Conservation (phyloP, 1,140 invertebrate species). For the Hylaeus anthracinus region DNA sequence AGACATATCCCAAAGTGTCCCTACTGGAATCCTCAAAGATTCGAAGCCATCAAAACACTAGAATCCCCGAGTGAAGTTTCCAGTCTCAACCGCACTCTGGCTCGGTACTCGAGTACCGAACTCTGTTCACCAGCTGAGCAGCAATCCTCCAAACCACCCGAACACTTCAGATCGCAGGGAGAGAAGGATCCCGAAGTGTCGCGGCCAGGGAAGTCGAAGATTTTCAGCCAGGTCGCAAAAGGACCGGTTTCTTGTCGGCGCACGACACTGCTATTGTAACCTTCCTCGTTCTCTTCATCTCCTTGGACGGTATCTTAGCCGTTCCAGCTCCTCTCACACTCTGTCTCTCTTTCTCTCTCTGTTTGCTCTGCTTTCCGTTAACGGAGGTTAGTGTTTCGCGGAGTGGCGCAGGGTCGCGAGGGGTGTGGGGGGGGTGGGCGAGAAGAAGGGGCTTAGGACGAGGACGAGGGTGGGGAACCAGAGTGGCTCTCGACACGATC, state of each 20-base stretch:
- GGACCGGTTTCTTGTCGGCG: slow-evolving; percentile 38
- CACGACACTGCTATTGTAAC: slow-evolving; percentile 37
- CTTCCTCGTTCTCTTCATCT: slow-evolving; percentile 41
- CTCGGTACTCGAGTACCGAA: background rate
- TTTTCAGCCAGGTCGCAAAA: slow-evolving; percentile 27
- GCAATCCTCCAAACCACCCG: too few relatives aligned
- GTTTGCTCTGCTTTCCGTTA: slow-evolving; percentile 45
- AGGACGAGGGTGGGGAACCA: slow-evolving; percentile 27
- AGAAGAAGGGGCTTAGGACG: background rate
- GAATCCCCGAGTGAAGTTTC: too few relatives aligned
- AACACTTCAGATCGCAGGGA: background rate
- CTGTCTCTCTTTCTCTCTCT: background rate
- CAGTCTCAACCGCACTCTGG: too few relatives aligned
- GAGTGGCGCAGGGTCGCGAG: background rate
- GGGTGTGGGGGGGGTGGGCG: background rate
- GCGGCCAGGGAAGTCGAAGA: slow-evolving; percentile 7
- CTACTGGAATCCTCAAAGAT: too few relatives aligned
- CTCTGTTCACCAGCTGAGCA: too few relatives aligned
- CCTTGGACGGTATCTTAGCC: slow-evolving; percentile 22
- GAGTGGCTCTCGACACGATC: slow-evolving; percentile 67
- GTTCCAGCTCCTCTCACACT: background rate
- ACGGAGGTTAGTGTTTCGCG: slow-evolving; percentile 18
- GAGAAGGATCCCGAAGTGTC: slow-evolving; percentile 20
- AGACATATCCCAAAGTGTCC: too few relatives aligned
- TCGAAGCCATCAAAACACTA: too few relatives aligned